Evolutionary conservation across 1,140 invertebrate species (phyloP), one percentile per base, ranked within the genome.

Genomic region (Micrasema longulum): DNA sequence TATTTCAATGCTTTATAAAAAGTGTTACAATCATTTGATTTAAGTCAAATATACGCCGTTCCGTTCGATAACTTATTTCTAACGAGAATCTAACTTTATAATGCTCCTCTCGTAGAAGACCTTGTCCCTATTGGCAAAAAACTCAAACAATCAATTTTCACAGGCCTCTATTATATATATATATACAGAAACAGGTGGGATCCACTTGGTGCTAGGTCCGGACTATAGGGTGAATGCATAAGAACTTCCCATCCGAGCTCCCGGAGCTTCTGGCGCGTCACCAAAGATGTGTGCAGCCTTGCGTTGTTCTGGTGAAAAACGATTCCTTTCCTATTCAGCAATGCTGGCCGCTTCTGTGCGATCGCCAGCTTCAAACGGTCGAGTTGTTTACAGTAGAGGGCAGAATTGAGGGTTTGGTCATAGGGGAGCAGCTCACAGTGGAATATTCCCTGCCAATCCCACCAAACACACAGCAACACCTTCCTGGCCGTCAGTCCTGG

Each of bases 41-140:
- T 50, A 50, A 50, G 47, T 50, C 47, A 16, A 50, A n/a, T n/a
- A n/a, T n/a, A n/a, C n/a, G n/a, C n/a, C n/a, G n/a, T n/a, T n/a
- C n/a, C n/a, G n/a, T n/a, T n/a, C n/a, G n/a, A n/a, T n/a, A n/a
- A n/a, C n/a, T n/a, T n/a, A n/a, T n/a, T n/a, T n/a, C n/a, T n/a
- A n/a, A n/a, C n/a, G n/a, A n/a, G n/a, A n/a, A n/a, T n/a, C n/a
- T n/a, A n/a, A n/a, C n/a, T n/a, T n/a, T n/a, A 50, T 50, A 50
- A 50, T 50, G 47, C 47, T 18, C 47, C 47, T 50, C 47, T 50
- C 47, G 47, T 50, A 14, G 47, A 50, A 50, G 47, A 12, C 47
- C 47, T 50, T 50, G 47, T 50, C 47, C 47, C 47, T 50, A 50
- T 50, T 50, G 47, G 47, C 47, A 50, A 50, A 50, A 50, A 50